phyloP scores from a whole-genome alignment of 1,140 invertebrate species.

The Acromyrmex charruanus region DNA sequence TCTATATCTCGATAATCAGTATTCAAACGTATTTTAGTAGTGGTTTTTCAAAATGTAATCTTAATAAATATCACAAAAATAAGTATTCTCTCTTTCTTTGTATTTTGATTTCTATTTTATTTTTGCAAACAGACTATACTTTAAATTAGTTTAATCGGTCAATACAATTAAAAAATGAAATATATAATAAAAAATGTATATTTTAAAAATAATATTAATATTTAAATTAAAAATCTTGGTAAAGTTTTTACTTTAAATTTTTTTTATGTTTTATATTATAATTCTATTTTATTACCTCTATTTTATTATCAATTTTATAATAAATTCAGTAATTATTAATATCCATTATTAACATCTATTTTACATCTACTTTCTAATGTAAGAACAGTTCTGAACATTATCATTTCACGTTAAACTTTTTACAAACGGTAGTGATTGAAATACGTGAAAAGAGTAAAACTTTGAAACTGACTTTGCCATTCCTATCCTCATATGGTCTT shows the following conservation, averaged over 20 bases:
- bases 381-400: background rate
- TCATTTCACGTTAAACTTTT: background rate
- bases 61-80: background rate
- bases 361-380: background rate
- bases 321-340: background rate
- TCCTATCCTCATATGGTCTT: conserved; percentile 23
- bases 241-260: background rate
- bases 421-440: background rate
- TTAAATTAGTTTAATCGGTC: background rate
- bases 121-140: background rate
- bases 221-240: background rate
- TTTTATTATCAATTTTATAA: conserved; percentile 15
- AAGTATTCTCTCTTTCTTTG: background rate
- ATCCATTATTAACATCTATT: background rate
- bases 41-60: background rate
- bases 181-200: background rate
- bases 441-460: background rate
- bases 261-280: background rate
- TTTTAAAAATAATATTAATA: background rate
- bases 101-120: background rate
- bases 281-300: background rate
- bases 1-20: conserved; percentile 34
- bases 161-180: background rate
- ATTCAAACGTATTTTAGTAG: background rate
- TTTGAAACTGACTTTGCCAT: background rate